These are phyloP conservation scores for Peromyscus maniculatus DNA, from an alignment of 2,113 vertebrate species.

Conservation along the genomic window DNA sequence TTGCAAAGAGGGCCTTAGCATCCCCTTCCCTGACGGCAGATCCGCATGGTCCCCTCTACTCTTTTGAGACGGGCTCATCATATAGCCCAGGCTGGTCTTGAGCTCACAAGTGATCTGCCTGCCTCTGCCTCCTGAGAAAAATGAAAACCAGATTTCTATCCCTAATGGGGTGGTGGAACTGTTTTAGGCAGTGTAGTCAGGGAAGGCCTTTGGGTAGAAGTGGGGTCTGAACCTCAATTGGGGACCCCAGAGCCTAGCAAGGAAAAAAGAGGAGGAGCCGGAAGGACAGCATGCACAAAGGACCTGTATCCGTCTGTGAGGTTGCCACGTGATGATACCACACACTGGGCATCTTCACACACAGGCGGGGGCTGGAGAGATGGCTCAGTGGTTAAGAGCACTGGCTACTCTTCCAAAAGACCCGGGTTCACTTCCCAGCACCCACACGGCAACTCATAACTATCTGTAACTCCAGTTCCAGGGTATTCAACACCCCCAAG, in stretches of 20 bases:
- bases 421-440: too few relatives aligned
- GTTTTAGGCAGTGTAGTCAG: background rate
- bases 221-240: background rate
- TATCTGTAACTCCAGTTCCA: too few relatives aligned
- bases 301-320: rapidly evolving
- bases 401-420: too few relatives aligned
- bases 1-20: background rate
- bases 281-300: background rate
- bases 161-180: background rate
- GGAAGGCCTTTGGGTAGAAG: background rate
- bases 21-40: background rate
- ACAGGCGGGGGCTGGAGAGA: background rate
- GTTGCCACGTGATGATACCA: background rate
- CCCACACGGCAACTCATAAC: too few relatives aligned
- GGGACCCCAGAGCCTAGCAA: background rate
- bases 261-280: background rate
- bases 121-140: background rate
- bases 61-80: background rate
- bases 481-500: too few relatives aligned
- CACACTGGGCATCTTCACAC: background rate
- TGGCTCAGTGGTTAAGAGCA: too few relatives aligned
- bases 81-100: background rate
- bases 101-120: background rate
- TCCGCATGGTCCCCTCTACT: background rate
- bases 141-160: background rate